These are phyloP conservation scores for Aix galericulata DNA, from an alignment of 2,113 vertebrate genomes.

Conservation along the genomic window DNA sequence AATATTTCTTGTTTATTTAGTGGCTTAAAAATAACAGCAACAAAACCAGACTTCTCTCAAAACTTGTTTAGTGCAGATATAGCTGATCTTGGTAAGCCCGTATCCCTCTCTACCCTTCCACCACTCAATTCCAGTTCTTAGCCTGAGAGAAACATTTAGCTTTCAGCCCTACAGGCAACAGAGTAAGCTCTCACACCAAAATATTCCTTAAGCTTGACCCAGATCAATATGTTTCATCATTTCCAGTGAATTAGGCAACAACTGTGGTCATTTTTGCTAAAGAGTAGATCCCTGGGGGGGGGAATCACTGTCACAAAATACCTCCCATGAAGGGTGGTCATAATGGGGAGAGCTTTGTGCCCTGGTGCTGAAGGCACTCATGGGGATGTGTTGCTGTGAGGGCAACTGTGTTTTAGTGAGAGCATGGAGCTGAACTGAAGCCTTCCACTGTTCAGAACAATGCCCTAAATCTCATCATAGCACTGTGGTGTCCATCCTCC, in stretches of 20 bases:
- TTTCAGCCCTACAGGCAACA: neutral
- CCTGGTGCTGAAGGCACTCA: neutral
- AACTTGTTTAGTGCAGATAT: neutral
- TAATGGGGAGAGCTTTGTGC: neutral
- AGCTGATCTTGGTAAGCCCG: neutral
- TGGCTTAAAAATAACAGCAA: constrained; percentile 22
- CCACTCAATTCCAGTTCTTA: neutral
- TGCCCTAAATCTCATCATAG: neutral
- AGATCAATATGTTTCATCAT: neutral
- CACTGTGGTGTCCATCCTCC: neutral
- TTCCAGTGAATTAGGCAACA: neutral
- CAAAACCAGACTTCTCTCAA: neutral
- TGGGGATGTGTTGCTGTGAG: neutral
- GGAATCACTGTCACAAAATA: neutral
- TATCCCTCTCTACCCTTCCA: neutral
- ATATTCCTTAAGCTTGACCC: neutral
- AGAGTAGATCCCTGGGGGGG: neutral
- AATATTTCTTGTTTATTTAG: constrained; percentile 51
- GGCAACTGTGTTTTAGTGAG: neutral
- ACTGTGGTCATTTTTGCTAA: neutral
- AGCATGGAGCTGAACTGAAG: neutral
- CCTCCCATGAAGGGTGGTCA: fast-evolving
- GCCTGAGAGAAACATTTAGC: neutral
- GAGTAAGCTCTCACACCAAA: constrained; percentile 5
- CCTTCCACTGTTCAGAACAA: neutral